Conservation (phyloP, 2,797 vertebrate species). For the Sebastes vulpes region DNA sequence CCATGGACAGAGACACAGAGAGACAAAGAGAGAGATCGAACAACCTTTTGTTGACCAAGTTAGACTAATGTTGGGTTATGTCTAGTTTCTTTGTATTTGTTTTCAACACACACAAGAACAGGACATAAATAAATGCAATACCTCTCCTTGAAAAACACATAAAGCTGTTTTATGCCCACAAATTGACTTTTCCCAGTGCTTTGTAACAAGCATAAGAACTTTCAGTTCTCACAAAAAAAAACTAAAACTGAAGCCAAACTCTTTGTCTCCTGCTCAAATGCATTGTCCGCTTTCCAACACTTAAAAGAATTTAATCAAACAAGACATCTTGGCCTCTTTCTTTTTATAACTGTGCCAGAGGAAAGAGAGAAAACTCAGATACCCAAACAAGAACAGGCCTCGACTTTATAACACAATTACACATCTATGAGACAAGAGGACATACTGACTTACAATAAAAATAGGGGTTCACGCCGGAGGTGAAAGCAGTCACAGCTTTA, state of each 20-base stretch:
- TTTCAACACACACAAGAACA: background rate
- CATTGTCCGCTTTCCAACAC: background rate
- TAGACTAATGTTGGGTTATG: background rate
- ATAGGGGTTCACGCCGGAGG: background rate
- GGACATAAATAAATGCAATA: background rate
- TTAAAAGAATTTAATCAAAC: constrained; percentile 1
- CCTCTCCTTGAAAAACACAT: background rate
- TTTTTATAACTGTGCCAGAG: background rate
- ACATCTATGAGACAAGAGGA: background rate
- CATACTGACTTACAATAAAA: background rate
- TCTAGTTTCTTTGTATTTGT: background rate
- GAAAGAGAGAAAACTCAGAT: background rate
- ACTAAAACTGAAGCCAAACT: background rate
- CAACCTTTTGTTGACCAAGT: background rate
- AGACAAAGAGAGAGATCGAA: background rate
- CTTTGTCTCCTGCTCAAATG: background rate
- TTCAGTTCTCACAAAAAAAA: background rate
- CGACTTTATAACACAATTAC: background rate
- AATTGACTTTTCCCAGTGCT: background rate
- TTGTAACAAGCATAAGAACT: background rate
- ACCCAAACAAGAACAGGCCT: background rate
- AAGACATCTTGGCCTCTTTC: background rate
- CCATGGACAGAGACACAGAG: constrained; percentile 39
- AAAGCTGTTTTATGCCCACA: background rate
- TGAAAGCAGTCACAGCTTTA: background rate